These are phyloP conservation scores for Lasioglossum lativentre DNA, from an alignment of 2,888 invertebrate species.

Conservation along the genomic window DNA sequence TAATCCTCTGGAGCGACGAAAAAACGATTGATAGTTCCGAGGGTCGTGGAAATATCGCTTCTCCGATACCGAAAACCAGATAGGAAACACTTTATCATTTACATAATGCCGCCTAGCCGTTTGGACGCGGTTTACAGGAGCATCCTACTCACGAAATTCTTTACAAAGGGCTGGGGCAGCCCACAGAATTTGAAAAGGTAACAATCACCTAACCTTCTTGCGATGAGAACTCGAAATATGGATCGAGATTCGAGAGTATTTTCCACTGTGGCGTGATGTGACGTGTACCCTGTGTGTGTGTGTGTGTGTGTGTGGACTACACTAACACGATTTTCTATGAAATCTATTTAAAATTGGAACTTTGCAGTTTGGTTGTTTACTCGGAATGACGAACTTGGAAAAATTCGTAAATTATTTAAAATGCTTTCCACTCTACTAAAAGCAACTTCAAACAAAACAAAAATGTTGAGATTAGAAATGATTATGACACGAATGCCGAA, in stretches of 20 bases:
- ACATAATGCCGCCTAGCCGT: slow-evolving; percentile 81
- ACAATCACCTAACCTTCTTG: slow-evolving; percentile 46
- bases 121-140: slow-evolving; percentile 94
- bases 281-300: background rate
- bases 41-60: background rate
- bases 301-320: background rate
- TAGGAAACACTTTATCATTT: slow-evolving; percentile 7
- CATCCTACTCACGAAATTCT: slow-evolving; percentile 95
- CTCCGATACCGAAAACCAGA: background rate
- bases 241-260: slow-evolving; percentile 13
- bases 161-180: slow-evolving; percentile 98
- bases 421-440: background rate
- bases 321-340: background rate
- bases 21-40: slow-evolving; percentile 9
- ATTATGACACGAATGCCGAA: background rate
- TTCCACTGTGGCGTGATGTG: background rate
- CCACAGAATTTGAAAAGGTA: slow-evolving; percentile 95
- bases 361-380: background rate
- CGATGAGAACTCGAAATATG: background rate
- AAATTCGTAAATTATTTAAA: background rate
- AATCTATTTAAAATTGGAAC: background rate
- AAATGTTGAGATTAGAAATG: background rate
- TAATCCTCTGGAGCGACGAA: background rate
- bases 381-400: background rate
- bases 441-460: background rate